Conservation (phyloP, 2,797 vertebrate species). For the Eremophila alpestris region DNA sequence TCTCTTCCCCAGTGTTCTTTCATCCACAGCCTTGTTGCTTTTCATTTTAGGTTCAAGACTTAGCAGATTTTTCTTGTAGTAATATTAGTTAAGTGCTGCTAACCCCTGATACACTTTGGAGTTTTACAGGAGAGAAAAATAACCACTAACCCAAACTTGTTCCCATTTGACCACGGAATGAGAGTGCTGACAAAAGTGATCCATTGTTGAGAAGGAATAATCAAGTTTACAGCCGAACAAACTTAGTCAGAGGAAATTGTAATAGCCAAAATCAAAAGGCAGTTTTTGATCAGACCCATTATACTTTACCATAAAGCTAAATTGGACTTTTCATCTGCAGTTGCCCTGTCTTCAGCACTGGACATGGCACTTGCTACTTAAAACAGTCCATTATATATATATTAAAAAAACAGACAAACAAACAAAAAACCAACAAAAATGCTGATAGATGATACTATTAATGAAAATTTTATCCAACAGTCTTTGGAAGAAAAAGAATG, state of each 20-base stretch:
- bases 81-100: background rate
- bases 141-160: background rate
- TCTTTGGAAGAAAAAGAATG: background rate
- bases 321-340: background rate
- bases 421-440: background rate
- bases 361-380: background rate
- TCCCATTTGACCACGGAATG: background rate
- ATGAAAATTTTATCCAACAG: background rate
- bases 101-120: background rate
- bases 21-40: background rate
- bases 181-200: background rate
- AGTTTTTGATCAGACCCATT: background rate
- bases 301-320: background rate
- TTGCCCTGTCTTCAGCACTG: background rate
- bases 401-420: background rate
- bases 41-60: background rate
- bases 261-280: background rate
- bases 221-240: background rate
- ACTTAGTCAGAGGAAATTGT: background rate
- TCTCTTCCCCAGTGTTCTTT: background rate
- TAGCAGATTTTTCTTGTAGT: background rate
- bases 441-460: background rate
- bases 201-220: background rate
- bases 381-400: background rate
- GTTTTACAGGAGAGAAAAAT: background rate